Evolutionary conservation across 2,888 invertebrate species (phyloP).

Genomic region (Phlogophora meticulosa): DNA sequence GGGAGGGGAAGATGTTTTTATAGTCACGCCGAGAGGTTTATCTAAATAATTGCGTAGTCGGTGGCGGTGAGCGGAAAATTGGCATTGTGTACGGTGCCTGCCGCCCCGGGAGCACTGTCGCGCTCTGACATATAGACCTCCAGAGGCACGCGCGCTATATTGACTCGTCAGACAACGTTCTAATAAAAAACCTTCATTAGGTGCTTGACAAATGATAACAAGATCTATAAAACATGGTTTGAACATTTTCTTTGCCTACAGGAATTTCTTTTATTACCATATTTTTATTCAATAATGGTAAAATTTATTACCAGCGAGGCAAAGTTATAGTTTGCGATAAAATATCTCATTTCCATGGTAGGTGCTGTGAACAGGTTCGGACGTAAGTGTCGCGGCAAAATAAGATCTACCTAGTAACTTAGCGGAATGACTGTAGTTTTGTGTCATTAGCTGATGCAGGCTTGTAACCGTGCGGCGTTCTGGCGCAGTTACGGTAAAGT

Average conservation of each 20-base stretch:
- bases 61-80: constrained; percentile 91
- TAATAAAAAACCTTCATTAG: constrained; percentile 30
- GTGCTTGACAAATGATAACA: constrained; percentile 21
- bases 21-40: constrained; percentile 91
- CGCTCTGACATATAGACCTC: constrained; percentile 64
- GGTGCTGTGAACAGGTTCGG: constrained; percentile 70
- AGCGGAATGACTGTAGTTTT: constrained; percentile 55
- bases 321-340: constrained; percentile 72
- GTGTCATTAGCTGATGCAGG: constrained; percentile 56
- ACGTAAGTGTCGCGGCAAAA: constrained; percentile 61
- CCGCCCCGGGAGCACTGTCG: constrained; percentile 60
- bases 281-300: constrained; percentile 75
- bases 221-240: constrained; percentile 40
- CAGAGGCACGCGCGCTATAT: constrained; percentile 68
- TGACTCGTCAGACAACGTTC: constrained; percentile 54
- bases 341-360: constrained; percentile 71
- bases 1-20: constrained; percentile 90
- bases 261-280: constrained; percentile 73
- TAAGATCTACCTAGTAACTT: constrained; percentile 47
- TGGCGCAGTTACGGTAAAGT: constrained; percentile 66
- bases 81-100: constrained; percentile 81
- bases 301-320: constrained; percentile 74
- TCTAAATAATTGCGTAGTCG: constrained; percentile 91
- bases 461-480: constrained; percentile 42
- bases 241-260: constrained; percentile 61